These are phyloP conservation scores for Dastarcus helophoroides DNA, from an alignment of 2,888 invertebrate genomes.

Conservation along the genomic window DNA sequence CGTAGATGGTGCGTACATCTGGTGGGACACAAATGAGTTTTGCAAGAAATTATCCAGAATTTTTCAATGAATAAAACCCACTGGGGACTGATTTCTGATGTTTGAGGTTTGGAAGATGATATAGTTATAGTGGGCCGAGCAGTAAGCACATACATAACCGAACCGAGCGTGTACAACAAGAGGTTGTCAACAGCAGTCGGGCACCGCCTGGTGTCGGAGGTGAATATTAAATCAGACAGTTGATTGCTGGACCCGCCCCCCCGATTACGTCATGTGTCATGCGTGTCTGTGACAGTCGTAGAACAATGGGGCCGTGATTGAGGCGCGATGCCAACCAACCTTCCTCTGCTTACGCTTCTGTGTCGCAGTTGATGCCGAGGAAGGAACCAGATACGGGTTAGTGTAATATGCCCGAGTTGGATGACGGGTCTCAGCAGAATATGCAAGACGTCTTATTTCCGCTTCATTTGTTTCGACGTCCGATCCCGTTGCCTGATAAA, in stretches of 20 bases:
- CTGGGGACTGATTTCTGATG: too few species aligned
- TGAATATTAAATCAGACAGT: constrained; percentile 38
- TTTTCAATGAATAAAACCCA: too few species aligned
- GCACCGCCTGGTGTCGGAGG: constrained; percentile 32
- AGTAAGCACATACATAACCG: constrained; percentile 25
- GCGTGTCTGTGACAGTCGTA: constrained; percentile 32
- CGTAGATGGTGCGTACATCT: too few species aligned
- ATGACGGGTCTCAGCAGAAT: constrained; percentile 9
- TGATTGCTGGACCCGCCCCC: constrained; percentile 37
- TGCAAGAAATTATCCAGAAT: too few species aligned
- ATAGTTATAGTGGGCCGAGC: constrained; percentile 32
- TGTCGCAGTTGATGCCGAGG: constrained; percentile 15
- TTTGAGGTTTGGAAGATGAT: too few species aligned
- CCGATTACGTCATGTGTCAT: constrained; percentile 37
- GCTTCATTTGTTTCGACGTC: constrained; percentile 5
- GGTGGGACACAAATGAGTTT: too few species aligned
- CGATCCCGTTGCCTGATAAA: neutral
- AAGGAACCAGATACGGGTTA: constrained; percentile 26
- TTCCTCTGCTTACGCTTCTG: too few species aligned
- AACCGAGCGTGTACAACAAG: constrained; percentile 28
- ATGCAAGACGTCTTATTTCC: constrained; percentile 27
- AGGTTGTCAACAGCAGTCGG: constrained; percentile 33
- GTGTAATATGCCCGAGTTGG: neutral
- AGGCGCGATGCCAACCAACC: constrained; percentile 24
- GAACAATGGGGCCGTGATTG: constrained; percentile 36